Conservation (phyloP, 2,113 vertebrate genomes). For the Onychostruthus taczanowskii region DNA sequence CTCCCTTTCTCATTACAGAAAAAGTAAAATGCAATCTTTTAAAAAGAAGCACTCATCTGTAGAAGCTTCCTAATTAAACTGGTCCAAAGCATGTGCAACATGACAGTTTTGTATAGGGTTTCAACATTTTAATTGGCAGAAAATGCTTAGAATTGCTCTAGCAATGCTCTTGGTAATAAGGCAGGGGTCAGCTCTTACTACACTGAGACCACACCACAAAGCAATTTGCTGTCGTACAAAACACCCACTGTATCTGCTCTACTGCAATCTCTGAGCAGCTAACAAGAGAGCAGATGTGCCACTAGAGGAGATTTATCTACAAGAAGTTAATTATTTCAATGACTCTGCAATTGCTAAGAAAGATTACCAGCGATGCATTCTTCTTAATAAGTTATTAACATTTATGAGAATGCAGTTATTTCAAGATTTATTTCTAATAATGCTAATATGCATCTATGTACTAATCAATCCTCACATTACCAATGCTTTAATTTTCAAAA, state of each 20-base stretch:
- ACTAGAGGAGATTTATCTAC: conserved; percentile 42
- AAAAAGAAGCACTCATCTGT: conserved; percentile 66
- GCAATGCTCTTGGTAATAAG: conserved; percentile 54
- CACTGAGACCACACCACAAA: conserved; percentile 28
- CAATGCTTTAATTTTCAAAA: background rate
- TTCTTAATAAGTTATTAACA: conserved; percentile 46
- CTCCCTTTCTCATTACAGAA: conserved; percentile 62
- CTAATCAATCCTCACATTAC: conserved; percentile 53
- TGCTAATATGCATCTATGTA: conserved; percentile 37
- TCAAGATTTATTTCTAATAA: conserved; percentile 46
- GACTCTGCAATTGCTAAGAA: conserved; percentile 61
- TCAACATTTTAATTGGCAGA: conserved; percentile 73
- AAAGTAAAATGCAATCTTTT: conserved; percentile 64
- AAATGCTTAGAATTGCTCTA: conserved; percentile 62
- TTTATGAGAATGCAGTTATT: conserved; percentile 45
- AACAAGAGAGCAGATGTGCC: conserved; percentile 54
- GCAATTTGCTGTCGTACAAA: conserved; percentile 27
- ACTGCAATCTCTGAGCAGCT: conserved; percentile 51
- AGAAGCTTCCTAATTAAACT: conserved; percentile 73
- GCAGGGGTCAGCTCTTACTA: conserved; percentile 58
- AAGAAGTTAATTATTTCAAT: conserved; percentile 66
- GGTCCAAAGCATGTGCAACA: conserved; percentile 58
- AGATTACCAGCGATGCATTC: conserved; percentile 47
- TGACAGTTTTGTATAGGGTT: conserved; percentile 46
- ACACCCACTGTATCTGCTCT: background rate